Percentiles rank a stretch among this genome's conserved stretches.
Conservation (phyloP, 2,113 vertebrate genomes). For the Channa argus region DNA sequence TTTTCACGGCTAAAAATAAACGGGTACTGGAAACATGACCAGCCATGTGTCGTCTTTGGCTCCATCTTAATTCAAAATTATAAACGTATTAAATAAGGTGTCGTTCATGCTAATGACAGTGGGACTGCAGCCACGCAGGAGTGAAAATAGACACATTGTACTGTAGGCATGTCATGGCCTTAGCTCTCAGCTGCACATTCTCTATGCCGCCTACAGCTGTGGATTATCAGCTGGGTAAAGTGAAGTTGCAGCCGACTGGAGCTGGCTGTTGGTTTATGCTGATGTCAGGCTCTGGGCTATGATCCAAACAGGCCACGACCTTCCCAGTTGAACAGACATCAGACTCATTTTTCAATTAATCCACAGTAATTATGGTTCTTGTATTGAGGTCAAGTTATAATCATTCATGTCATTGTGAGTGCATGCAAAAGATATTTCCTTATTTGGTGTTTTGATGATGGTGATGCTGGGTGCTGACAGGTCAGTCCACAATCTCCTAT, state of each 20-base stretch:
- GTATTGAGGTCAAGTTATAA: not conserved
- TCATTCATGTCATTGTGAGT: not conserved
- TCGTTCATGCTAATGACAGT: too few species aligned
- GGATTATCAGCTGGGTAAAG: constrained; percentile 25
- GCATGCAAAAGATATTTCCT: not conserved
- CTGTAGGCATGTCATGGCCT: not conserved
- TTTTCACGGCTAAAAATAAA: too few species aligned
- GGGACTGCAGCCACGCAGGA: not conserved
- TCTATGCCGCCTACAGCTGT: not conserved
- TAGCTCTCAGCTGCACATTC: not conserved
- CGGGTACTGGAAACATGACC: too few species aligned
- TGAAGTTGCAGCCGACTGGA: not conserved
- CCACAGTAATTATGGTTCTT: constrained; percentile 1
- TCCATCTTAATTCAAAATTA: too few species aligned
- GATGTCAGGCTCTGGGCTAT: not conserved
- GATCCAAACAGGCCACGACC: constrained; percentile 35
- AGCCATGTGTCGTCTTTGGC: too few species aligned
- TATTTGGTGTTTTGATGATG: too few species aligned
- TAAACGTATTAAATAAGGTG: too few species aligned
- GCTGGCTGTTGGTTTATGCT: constrained; percentile 8
- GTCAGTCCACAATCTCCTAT: too few species aligned
- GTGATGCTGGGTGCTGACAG: too few species aligned
- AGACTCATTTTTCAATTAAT: constrained; percentile 15
- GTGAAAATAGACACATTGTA: not conserved
- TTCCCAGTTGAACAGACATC: constrained; percentile 14